Evolutionary conservation across 53 echinoderm and acorn worm species (phyloP), one percentile per base, ranked within the genome.

Genomic region (Glandiceps talaboti): DNA sequence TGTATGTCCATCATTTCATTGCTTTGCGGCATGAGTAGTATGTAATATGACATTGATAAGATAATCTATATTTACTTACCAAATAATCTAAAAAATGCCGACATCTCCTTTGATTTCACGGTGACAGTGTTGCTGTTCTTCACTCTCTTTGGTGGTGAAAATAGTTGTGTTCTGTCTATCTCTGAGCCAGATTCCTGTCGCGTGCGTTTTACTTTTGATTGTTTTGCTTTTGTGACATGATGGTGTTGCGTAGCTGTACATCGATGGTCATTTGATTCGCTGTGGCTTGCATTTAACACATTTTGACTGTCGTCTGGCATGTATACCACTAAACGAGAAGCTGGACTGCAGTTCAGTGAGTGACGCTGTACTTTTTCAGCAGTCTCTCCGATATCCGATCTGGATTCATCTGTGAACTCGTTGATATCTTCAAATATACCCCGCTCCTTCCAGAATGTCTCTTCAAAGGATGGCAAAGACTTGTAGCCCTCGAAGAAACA

Each of bases 61-160:
- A n/a, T n/a, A n/a, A n/a, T n/a, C n/a, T n/a, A n/a, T n/a, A n/a
- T n/a, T 10, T 75, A 32, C 30, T 84, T 73, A 91, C 94, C 94
- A 89, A 94, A 91, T 12, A 94, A 82, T 82, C 76, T 84, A 79
- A 91, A 91, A 81, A 91, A 94, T 76, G 94, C 89, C 26, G 82
- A 83, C 85, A 94, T 94, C 77, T 94, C 94, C 32, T 81, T 87
- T 33, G 83, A 88, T 30, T 88, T 91, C 27, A 94, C 94, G 27
- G 91, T 86, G 89, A 94, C 91, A 76, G 84, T 78, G 6, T 20
- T 45, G 28, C 74, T 76, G 80, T 90, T 87, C 78, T 85, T 79
- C 33, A 84, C 73, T 73, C 75, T 77, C 79, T 90, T 83, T 1
- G 87, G 77, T 82, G 84, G 84, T 72, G 74, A 64, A 32, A 79